Conservation (phyloP, 1,140 invertebrate species). For the Drosophila mojavensis region DNA sequence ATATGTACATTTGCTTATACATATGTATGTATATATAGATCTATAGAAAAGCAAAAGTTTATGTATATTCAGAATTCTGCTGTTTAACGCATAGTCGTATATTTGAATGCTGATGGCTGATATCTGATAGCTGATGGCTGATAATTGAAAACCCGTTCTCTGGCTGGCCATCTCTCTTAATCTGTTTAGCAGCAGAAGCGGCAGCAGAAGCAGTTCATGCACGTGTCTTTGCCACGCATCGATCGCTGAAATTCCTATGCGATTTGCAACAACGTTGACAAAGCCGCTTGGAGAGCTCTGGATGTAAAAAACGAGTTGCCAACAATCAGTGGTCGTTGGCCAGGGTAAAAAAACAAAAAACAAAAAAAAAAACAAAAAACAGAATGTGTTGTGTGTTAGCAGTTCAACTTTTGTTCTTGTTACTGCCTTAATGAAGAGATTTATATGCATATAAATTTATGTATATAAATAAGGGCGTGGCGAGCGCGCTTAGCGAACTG, state of each 20-base stretch:
- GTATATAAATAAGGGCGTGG: neutral
- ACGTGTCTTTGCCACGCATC: conserved; percentile 50
- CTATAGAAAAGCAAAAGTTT: conserved; percentile 33
- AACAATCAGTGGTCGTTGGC: neutral
- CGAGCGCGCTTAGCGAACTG: neutral
- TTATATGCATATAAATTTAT: conserved; percentile 51
- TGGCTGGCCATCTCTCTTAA: conserved; percentile 7
- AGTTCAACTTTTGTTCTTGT: conserved; percentile 5
- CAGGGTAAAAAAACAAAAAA: conserved; percentile 1
- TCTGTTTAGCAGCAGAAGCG: neutral
- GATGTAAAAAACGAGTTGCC: neutral
- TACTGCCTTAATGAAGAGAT: conserved; percentile 45
- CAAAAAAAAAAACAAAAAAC: too few relatives aligned
- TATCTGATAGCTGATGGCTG: conserved; percentile 26
- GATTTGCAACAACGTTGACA: neutral
- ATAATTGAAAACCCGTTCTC: conserved; percentile 41
- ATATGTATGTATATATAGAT: neutral
- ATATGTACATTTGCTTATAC: neutral
- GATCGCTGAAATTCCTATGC: neutral
- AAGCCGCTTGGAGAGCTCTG: neutral
- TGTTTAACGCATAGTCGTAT: conserved; percentile 17
- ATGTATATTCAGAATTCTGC: conserved; percentile 2
- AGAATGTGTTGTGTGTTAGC: neutral
- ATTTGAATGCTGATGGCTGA: conserved; percentile 35
- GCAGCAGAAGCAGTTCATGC: conserved; percentile 8